phyloP scores from a whole-genome alignment of 2,888 invertebrate genomes.

The Cosmopolites sordidus region DNA sequence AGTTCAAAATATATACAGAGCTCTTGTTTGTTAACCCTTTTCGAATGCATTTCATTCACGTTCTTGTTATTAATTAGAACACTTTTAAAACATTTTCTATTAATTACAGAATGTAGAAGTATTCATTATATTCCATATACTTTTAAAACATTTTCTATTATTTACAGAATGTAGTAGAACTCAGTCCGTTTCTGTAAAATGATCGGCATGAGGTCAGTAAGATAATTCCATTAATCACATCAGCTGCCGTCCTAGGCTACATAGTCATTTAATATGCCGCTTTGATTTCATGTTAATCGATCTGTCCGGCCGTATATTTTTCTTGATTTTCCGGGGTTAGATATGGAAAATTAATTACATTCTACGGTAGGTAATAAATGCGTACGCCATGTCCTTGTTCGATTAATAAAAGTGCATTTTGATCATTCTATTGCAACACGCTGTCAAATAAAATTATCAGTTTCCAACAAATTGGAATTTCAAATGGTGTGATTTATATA shows the following conservation, averaged over 20 bases:
- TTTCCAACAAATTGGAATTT: background rate
- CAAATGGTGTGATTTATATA: no score
- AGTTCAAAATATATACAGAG: no score
- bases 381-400: background rate
- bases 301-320: background rate
- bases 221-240: slow-evolving; percentile 1
- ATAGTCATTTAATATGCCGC: slow-evolving; percentile 3
- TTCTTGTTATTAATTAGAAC: no score
- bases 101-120: no score
- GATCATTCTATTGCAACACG: background rate
- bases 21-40: no score
- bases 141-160: no score
- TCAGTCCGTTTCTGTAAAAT: background rate
- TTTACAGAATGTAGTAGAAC: no score
- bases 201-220: background rate
- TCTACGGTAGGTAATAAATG: background rate
- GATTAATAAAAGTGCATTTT: background rate
- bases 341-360: slow-evolving; percentile 4
- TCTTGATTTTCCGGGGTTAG: slow-evolving; percentile 5
- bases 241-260: background rate
- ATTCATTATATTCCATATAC: no score
- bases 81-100: no score
- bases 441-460: slow-evolving; percentile 1
- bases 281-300: slow-evolving; percentile 8
- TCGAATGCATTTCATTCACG: no score